Evolutionary conservation across 2,797 vertebrate species (phyloP), one percentile per base, ranked within the genome.

Genomic region (Pachyuromys duprasi): DNA sequence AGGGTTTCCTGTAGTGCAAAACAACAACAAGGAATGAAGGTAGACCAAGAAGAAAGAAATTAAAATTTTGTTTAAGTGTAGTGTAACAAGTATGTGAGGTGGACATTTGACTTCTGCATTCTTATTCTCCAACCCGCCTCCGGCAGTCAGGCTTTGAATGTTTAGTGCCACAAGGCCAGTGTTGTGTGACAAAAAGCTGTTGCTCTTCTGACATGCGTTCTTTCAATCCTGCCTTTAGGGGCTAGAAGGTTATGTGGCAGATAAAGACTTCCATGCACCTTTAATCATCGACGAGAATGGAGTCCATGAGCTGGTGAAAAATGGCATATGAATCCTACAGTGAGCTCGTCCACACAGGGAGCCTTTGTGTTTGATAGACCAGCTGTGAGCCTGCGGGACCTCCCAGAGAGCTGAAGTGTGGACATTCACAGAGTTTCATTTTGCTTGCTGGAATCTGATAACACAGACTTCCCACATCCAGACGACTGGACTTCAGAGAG

Each of bases 221-320:
- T 90, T 1, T 95, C 42, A 49, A 62, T 88, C 0, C 69, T 88
- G 55, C 0, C 69, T 6, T 0, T 93, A 99, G 99, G 99, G 99
- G 3, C 98, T 99, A 94, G 99, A 99, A 93, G 96, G 98, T 75
- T 97, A 99, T 0, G 99, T 99, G 98, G 99, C 98, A 55, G 99
- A 98, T 67, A 98, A 86, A 82, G 99, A 99, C 96, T 99, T 99
- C 90, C 99, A 98, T 0, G 96, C 99, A 0, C 98, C 99, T 1
- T 97, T 99, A 97, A 98, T 99, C 95, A 99, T 99, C 0, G 99
- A 99, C 0, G 98, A 99, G 96, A 98, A 82, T 0, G 99, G 99
- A 45, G 98, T 99, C 97, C 99, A 99, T 0, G 98, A 99, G 97
- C 97, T 99, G 96, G 99, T 99, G 98, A 99, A 99, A 98, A 99